Evolutionary conservation across 2,113 vertebrate species (phyloP).

Genomic region (Lagopus muta): DNA sequence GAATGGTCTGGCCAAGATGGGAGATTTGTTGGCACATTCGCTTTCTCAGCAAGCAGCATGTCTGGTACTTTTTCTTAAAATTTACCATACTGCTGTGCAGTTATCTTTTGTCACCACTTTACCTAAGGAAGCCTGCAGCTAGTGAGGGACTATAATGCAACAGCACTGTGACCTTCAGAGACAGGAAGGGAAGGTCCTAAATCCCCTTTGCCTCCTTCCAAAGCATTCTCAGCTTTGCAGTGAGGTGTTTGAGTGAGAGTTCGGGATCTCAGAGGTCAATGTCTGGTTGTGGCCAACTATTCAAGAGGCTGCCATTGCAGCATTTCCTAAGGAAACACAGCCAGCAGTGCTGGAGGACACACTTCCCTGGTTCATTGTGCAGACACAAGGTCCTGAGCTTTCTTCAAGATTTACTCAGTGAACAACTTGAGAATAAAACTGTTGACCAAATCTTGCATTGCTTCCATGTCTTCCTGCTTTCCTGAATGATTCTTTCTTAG

Average conservation of each 20-base stretch:
- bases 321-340: constrained; percentile 48
- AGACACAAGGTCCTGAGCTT: background rate
- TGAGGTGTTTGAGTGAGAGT: background rate
- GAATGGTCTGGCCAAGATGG: background rate
- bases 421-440: background rate
- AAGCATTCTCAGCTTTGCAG: background rate
- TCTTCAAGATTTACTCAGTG: background rate
- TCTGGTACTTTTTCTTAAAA: background rate
- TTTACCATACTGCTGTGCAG: background rate
- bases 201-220: background rate
- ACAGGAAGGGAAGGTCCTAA: background rate
- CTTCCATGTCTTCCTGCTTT: background rate
- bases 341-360: background rate
- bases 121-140: background rate
- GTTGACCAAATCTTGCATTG: background rate
- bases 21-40: background rate
- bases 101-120: background rate
- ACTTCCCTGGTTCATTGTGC: background rate
- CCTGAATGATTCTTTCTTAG: background rate
- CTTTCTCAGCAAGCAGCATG: background rate
- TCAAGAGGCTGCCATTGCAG: background rate
- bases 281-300: background rate
- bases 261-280: background rate
- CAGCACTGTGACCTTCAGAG: background rate
- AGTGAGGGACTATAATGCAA: accelerated